A percentile compares a stretch with the other conserved stretches of the same genome.
phyloP scores from a whole-genome alignment of 2,888 invertebrate genomes.

The Yponomeuta evonymella region DNA sequence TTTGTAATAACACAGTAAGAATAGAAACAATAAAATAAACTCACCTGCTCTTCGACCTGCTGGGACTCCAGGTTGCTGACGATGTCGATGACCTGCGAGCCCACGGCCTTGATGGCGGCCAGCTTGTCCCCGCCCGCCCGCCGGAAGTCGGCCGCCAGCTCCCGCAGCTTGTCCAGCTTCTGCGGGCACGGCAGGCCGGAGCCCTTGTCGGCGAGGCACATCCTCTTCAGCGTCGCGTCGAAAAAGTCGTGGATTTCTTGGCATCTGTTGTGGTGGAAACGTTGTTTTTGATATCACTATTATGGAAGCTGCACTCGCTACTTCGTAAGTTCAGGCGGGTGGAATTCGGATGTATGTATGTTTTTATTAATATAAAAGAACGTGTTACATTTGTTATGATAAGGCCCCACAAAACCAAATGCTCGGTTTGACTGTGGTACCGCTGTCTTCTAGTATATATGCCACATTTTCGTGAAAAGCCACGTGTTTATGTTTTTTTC shows the following conservation, averaged over 20 bases:
- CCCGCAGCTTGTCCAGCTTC: slow-evolving; percentile 84
- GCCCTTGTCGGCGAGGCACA: slow-evolving; percentile 89
- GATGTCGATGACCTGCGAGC: slow-evolving; percentile 83
- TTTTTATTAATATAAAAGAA: too few species aligned
- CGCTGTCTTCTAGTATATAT: too few species aligned
- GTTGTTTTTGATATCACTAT: too few species aligned
- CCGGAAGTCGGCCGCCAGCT: slow-evolving; percentile 84
- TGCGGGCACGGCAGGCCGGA: slow-evolving; percentile 88
- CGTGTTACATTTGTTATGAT: too few species aligned
- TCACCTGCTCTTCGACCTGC: slow-evolving; percentile 90
- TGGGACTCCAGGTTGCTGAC: slow-evolving; percentile 92
- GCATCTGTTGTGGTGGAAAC: slow-evolving; percentile 48
- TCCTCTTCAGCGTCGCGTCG: slow-evolving; percentile 85
- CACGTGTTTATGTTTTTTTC: too few species aligned
- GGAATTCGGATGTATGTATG: too few species aligned
- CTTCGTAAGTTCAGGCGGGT: too few species aligned
- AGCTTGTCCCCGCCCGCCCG: slow-evolving; percentile 83
- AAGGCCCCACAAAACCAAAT: too few species aligned
- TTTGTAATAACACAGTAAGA: background rate
- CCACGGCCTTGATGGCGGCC: slow-evolving; percentile 81
- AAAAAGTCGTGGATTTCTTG: slow-evolving; percentile 89
- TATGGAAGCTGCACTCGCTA: too few species aligned
- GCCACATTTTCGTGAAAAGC: too few species aligned
- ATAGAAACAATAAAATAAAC: slow-evolving; percentile 23
- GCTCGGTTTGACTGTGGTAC: too few species aligned